Conservation (phyloP, 2,888 invertebrate genomes). For the Chloroclystis v-ata region DNA sequence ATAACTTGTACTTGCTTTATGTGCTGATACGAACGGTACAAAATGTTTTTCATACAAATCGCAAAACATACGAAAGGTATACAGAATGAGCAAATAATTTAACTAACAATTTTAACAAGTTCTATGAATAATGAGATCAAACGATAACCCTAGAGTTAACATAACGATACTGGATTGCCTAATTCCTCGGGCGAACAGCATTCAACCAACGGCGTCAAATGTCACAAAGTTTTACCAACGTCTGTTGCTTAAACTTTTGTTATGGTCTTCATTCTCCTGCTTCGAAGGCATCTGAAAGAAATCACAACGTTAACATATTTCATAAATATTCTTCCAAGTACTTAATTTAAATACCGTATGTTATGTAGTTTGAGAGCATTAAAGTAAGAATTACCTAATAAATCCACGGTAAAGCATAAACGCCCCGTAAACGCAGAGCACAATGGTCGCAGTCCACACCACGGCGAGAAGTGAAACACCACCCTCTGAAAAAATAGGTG, state of each 20-base stretch:
- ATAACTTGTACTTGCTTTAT: slow-evolving; percentile 38
- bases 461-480: slow-evolving; percentile 55
- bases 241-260: slow-evolving; percentile 59
- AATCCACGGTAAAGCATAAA: slow-evolving; percentile 57
- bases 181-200: slow-evolving; percentile 18
- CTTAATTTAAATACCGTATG: no score
- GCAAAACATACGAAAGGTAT: slow-evolving; percentile 8
- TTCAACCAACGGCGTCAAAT: slow-evolving; percentile 22
- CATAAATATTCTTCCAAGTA: no score
- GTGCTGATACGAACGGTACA: slow-evolving; percentile 9
- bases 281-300: slow-evolving; percentile 56
- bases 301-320: no score
- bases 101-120: slow-evolving; percentile 36
- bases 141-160: slow-evolving; percentile 21
- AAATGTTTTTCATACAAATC: slow-evolving; percentile 18
- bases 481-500: slow-evolving; percentile 59
- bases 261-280: slow-evolving; percentile 61
- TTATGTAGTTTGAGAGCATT: neutral
- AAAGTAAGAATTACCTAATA: slow-evolving; percentile 47
- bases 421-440: slow-evolving; percentile 58
- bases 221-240: slow-evolving; percentile 26
- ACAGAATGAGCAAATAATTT: slow-evolving; percentile 32
- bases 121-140: slow-evolving; percentile 19
- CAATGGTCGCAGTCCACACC: slow-evolving; percentile 65
- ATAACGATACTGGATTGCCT: slow-evolving; percentile 19